A percentile compares a stretch with the other conserved stretches of the same genome.
phyloP scores from a whole-genome alignment of 2,113 vertebrate genomes.

The Brachirus orientalis region DNA sequence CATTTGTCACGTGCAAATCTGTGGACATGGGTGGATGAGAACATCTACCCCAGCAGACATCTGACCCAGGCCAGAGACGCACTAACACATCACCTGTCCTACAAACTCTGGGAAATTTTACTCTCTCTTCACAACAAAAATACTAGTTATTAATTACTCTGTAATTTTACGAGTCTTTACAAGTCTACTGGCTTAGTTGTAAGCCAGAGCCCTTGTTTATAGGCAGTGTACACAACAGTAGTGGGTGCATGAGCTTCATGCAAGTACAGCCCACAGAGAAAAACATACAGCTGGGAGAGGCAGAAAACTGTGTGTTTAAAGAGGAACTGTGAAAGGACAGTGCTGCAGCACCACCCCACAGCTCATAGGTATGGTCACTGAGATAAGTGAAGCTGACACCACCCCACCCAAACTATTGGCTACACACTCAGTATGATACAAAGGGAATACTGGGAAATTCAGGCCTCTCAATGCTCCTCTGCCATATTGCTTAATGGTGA shows the following conservation, averaged over 20 bases:
- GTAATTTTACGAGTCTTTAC: not conserved
- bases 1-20: no score
- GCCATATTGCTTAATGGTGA: constrained; percentile 11
- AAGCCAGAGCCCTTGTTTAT: not conserved
- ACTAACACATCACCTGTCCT: not conserved
- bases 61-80: not conserved
- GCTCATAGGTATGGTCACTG: constrained; percentile 48
- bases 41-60: not conserved
- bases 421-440: constrained; percentile 26
- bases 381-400: constrained; percentile 62
- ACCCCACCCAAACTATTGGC: constrained; percentile 51
- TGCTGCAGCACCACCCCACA: constrained; percentile 48
- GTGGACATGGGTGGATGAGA: no score
- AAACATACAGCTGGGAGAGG: constrained; percentile 2
- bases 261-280: not conserved
- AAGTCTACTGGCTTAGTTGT: not conserved
- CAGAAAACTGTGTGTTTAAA: constrained; percentile 9
- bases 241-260: constrained; percentile 8
- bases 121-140: not conserved
- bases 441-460: constrained; percentile 48
- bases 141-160: not conserved
- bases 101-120: not conserved
- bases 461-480: not conserved
- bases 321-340: constrained; percentile 10
- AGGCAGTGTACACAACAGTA: not conserved